These are phyloP conservation scores for Epizoanthus rinbou DNA, from an alignment of 92 coral and sea anemone genomes.

Conservation along the genomic window DNA sequence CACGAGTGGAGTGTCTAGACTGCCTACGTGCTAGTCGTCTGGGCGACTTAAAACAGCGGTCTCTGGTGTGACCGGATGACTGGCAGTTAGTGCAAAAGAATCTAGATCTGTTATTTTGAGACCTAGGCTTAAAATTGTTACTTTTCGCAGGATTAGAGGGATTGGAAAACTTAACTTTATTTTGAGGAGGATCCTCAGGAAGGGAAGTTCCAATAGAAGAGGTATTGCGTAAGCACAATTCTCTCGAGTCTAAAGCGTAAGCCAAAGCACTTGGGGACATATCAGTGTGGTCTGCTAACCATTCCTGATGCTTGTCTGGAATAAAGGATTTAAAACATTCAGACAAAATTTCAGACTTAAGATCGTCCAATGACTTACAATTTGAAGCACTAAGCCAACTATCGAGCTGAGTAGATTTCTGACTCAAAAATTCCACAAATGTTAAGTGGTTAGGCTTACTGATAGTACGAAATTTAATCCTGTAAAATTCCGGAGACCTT, in stretches of 20 bases:
- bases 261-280: conserved; percentile 19
- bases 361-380: conserved; percentile 17
- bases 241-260: conserved; percentile 18
- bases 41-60: conserved; percentile 19
- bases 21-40: conserved; percentile 19
- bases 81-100: conserved; percentile 17
- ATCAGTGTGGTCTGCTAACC: conserved; percentile 19
- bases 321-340: conserved; percentile 15
- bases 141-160: conserved; percentile 19
- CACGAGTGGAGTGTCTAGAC: conserved; percentile 19
- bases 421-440: conserved; percentile 16
- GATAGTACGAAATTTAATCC: conserved; percentile 16
- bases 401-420: conserved; percentile 17
- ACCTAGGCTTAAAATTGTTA: conserved; percentile 16
- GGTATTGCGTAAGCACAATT: conserved; percentile 17
- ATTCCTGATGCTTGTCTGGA: conserved; percentile 18
- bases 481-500: conserved; percentile 17
- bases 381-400: conserved; percentile 17
- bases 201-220: conserved; percentile 17
- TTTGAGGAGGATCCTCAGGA: conserved; percentile 19
- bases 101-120: conserved; percentile 16
- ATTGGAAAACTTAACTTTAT: conserved; percentile 15
- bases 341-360: conserved; percentile 15
- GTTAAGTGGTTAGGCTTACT: conserved; percentile 17
- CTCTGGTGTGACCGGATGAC: conserved; percentile 20